Evolutionary conservation across 2,888 invertebrate species (phyloP).

Genomic region (Caenorhabditis uteleia): DNA sequence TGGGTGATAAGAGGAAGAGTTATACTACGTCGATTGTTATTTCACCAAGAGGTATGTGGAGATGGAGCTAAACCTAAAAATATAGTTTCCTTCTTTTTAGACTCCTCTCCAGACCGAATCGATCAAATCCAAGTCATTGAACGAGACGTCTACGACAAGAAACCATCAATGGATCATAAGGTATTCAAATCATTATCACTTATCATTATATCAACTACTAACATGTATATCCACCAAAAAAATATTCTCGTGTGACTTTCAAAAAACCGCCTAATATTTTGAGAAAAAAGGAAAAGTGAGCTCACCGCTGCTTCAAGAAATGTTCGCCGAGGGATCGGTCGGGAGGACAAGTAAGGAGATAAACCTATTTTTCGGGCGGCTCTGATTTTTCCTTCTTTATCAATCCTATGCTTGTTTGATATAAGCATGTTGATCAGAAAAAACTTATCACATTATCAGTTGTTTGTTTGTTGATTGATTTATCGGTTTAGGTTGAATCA

Average conservation of each 20-base stretch:
- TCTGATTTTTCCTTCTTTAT: constrained; percentile 3
- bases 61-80: not conserved
- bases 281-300: too few relatives aligned
- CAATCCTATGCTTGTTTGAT: not conserved
- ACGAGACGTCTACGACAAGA: constrained; percentile 25
- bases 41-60: constrained; percentile 45
- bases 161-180: constrained; percentile 13
- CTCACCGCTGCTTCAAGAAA: constrained; percentile 27
- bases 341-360: constrained; percentile 36
- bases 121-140: constrained; percentile 36
- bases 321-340: constrained; percentile 38
- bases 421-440: not conserved
- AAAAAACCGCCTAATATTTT: too few relatives aligned
- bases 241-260: too few relatives aligned
- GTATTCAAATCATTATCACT: too few relatives aligned
- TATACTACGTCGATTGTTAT: constrained; percentile 67
- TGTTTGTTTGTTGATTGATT: not conserved
- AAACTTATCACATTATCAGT: not conserved
- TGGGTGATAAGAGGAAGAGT: constrained; percentile 56
- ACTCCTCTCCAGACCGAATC: constrained; percentile 21
- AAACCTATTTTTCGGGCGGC: not conserved
- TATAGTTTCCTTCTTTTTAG: constrained; percentile 3
- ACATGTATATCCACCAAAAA: too few relatives aligned
- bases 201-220: too few relatives aligned
- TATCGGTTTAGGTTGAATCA: constrained; percentile 39